A percentile compares a stretch with the other conserved stretches of the same genome.
Conservation (phyloP, 2,797 vertebrate genomes). For the Chiloscyllium punctatum region DNA sequence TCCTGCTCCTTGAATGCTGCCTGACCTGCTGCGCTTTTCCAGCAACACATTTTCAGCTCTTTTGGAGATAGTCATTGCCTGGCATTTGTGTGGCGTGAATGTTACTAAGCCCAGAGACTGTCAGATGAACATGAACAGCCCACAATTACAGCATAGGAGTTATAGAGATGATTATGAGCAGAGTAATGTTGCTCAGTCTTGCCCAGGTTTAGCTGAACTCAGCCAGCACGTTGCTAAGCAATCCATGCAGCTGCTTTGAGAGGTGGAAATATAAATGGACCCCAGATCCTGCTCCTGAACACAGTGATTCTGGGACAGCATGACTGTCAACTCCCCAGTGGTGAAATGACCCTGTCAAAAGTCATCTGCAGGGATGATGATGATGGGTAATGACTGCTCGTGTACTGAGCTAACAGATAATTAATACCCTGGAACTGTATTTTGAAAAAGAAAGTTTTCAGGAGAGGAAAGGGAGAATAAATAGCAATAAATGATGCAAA, state of each 20-base stretch:
- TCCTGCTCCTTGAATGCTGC: too few relatives aligned
- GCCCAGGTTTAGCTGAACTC: neutral
- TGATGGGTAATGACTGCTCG: neutral
- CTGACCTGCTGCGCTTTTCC: too few relatives aligned
- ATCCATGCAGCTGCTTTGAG: neutral
- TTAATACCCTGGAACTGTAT: neutral
- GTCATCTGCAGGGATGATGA: neutral
- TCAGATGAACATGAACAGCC: too few relatives aligned
- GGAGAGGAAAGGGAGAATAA: too few relatives aligned
- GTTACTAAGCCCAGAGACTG: too few relatives aligned
- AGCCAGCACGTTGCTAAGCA: neutral
- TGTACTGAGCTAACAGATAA: neutral
- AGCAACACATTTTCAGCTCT: too few relatives aligned
- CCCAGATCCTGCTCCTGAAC: neutral
- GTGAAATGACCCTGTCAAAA: neutral
- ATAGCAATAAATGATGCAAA: too few relatives aligned
- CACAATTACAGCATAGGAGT: neutral
- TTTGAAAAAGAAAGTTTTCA: too few relatives aligned
- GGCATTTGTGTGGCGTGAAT: too few relatives aligned
- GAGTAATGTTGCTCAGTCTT: too few relatives aligned
- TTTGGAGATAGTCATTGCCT: too few relatives aligned
- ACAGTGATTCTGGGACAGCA: neutral
- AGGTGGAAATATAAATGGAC: neutral
- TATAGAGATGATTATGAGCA: neutral
- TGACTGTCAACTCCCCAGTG: neutral